Percentiles rank a stretch among this genome's conserved stretches.
These are phyloP conservation scores for Lophotis ruficrista DNA, from an alignment of 2,113 vertebrate species.

Conservation along the genomic window DNA sequence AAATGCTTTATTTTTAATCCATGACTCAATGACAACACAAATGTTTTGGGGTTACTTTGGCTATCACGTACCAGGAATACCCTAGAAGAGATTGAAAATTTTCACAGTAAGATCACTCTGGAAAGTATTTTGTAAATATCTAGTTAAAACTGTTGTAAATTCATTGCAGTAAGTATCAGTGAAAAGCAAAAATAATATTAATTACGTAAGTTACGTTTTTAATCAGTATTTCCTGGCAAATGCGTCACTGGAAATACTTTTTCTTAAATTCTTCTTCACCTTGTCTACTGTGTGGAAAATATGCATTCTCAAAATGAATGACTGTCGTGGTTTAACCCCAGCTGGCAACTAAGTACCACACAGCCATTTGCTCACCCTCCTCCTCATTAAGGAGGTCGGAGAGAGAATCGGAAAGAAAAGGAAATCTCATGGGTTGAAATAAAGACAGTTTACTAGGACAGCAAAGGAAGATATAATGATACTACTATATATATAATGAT, in stretches of 20 bases:
- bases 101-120: constrained; percentile 8
- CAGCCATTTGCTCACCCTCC: too few species aligned
- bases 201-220: neutral
- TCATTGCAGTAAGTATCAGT: neutral
- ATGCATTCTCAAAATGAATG: constrained; percentile 13
- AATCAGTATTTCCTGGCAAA: constrained; percentile 18
- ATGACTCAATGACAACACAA: constrained; percentile 95
- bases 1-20: constrained; percentile 97
- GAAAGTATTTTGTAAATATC: neutral
- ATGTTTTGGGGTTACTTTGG: constrained; percentile 97
- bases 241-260: neutral
- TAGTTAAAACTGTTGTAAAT: neutral
- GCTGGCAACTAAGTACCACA: too few species aligned
- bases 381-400: too few species aligned
- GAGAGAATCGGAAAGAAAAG: too few species aligned
- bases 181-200: neutral
- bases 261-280: constrained; percentile 15
- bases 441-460: too few species aligned
- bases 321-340: too few species aligned
- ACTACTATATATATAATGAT: too few species aligned
- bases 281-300: constrained; percentile 35
- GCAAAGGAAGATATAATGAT: too few species aligned
- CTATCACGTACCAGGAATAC: constrained; percentile 97
- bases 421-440: too few species aligned
- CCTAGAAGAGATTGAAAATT: constrained; percentile 75